phyloP scores from a whole-genome alignment of 2,113 vertebrate species.

The Phalacrocorax brasilianus region DNA sequence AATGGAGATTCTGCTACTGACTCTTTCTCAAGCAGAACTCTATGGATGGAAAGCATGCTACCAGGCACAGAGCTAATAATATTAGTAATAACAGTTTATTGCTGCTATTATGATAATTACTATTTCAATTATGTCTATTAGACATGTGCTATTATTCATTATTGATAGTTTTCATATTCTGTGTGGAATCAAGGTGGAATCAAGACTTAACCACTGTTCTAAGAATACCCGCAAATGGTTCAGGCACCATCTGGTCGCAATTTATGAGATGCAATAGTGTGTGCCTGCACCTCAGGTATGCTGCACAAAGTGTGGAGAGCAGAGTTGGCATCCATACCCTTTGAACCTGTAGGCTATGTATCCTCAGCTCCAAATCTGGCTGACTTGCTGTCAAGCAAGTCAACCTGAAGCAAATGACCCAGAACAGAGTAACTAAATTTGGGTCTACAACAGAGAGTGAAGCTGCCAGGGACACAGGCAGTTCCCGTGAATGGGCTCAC shows the following conservation, averaged over 20 bases:
- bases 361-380: neutral
- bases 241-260: neutral
- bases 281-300: neutral
- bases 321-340: neutral
- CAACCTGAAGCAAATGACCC: neutral
- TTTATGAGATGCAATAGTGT: neutral
- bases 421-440: neutral
- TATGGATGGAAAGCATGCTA: neutral
- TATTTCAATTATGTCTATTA: conserved; percentile 16
- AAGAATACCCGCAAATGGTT: neutral
- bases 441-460: neutral
- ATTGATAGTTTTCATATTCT: neutral
- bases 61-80: neutral
- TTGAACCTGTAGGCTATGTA: neutral
- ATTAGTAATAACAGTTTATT: neutral
- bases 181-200: neutral
- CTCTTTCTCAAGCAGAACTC: neutral
- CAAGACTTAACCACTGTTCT: neutral
- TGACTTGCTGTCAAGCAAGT: neutral
- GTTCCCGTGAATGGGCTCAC: neutral
- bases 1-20: neutral
- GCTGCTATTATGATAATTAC: conserved; percentile 14
- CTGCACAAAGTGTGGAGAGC: neutral
- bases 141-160: neutral
- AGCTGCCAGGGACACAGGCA: neutral